These are phyloP conservation scores for Metellina segmentata DNA, from an alignment of 2,888 invertebrate species.

Conservation along the genomic window DNA sequence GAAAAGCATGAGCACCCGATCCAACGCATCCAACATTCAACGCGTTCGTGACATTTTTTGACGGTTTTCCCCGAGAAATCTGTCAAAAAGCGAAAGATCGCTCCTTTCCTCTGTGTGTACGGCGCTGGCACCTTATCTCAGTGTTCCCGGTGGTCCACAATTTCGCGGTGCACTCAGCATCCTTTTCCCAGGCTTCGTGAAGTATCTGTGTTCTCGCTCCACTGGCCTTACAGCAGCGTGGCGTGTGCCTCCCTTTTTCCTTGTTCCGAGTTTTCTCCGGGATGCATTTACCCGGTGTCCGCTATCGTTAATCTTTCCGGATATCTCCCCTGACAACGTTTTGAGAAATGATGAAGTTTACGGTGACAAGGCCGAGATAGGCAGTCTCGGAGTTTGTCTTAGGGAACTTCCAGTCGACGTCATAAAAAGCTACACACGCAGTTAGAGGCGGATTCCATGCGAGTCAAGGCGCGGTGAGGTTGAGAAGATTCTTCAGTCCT, in stretches of 20 bases:
- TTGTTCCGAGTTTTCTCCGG: not conserved
- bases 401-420: not conserved
- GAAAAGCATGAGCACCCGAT: too few species aligned
- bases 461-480: not conserved
- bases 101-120: not conserved
- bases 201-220: conserved; percentile 31
- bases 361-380: conserved; percentile 34
- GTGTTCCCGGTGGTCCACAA: not conserved
- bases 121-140: conserved; percentile 10
- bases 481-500: not conserved
- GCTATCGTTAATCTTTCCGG: conserved; percentile 51
- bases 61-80: not conserved
- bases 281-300: conserved; percentile 26
- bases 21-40: not conserved
- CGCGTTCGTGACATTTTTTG: not conserved
- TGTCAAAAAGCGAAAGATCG: not conserved
- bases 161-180: conserved; percentile 12
- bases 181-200: conserved; percentile 11
- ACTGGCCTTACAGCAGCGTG: not conserved
- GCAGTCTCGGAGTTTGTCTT: not conserved
- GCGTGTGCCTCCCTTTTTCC: conserved; percentile 14
- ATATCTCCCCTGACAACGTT: conserved; percentile 34
- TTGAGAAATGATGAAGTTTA: conserved; percentile 52
- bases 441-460: not conserved
- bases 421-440: not conserved